A percentile compares a stretch with the other conserved stretches of the same genome.
Conservation (phyloP, 2,888 invertebrate genomes). For the Cenopis cana region DNA sequence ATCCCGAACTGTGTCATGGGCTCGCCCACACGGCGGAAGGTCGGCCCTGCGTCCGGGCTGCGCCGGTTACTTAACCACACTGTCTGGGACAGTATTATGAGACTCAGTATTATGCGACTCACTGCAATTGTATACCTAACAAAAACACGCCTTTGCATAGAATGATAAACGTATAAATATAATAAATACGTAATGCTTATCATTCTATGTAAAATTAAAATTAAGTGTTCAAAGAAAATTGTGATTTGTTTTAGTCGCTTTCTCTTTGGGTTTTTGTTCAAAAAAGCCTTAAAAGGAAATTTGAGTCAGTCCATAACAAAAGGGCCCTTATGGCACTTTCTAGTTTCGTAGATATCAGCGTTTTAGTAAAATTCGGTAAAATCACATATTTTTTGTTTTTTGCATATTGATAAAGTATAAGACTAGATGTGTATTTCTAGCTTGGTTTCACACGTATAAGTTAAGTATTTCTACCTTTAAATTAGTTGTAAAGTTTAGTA, state of each 20-base stretch:
- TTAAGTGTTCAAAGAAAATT: not conserved
- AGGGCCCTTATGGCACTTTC: too few species aligned
- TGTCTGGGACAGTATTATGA: constrained; percentile 48
- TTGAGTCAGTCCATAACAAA: too few species aligned
- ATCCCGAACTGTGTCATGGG: constrained; percentile 82
- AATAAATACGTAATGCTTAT: too few species aligned
- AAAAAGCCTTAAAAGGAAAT: not conserved
- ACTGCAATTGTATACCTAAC: not conserved
- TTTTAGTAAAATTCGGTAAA: too few species aligned
- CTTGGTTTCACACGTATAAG: too few species aligned
- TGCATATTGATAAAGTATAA: too few species aligned
- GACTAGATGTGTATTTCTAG: too few species aligned
- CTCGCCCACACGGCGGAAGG: constrained; percentile 80
- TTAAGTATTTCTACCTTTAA: too few species aligned
- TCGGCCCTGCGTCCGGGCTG: constrained; percentile 67
- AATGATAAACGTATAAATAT: not conserved
- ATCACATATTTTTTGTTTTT: too few species aligned
- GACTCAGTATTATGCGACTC: constrained; percentile 1
- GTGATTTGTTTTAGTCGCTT: not conserved
- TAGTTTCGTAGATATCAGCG: too few species aligned
- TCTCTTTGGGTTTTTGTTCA: not conserved
- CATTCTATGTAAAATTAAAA: too few species aligned
- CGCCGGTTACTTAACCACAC: constrained; percentile 56
- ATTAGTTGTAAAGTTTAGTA: too few species aligned
- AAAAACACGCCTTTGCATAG: not conserved